A percentile compares a stretch with the other conserved stretches of the same genome.
Evolutionary conservation across 2,888 invertebrate genomes (phyloP).

Genomic region (Rhyacophila evoluta): DNA sequence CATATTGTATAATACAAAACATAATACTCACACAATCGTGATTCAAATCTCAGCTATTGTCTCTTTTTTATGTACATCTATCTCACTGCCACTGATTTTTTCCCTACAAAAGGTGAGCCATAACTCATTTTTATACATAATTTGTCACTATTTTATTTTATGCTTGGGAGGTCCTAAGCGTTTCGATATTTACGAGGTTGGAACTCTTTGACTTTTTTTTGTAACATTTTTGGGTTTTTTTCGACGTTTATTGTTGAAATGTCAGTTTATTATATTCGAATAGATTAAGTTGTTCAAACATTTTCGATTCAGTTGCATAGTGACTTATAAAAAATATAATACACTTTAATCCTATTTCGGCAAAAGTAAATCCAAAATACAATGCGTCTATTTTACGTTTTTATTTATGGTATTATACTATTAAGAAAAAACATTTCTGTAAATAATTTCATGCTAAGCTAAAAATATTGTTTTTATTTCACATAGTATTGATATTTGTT

Average conservation of each 20-base stretch:
- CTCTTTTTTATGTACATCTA: neutral
- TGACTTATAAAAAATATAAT: too few species aligned
- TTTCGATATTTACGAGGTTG: slow-evolving; percentile 4
- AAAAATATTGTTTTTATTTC: too few species aligned
- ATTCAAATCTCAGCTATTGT: slow-evolving; percentile 12
- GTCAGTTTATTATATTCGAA: neutral
- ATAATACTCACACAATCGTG: neutral
- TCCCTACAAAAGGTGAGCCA: neutral
- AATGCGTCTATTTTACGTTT: too few species aligned
- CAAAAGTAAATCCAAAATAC: too few species aligned
- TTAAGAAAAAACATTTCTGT: too few species aligned
- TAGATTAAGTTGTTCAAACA: neutral
- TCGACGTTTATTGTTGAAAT: neutral
- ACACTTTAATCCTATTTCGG: too few species aligned
- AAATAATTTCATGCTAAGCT: too few species aligned
- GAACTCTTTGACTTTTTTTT: too few species aligned
- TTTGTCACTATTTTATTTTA: slow-evolving; percentile 2
- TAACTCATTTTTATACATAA: slow-evolving; percentile 7
- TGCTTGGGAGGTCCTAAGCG: neutral
- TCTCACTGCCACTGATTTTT: slow-evolving; percentile 2
- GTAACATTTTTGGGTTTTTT: slow-evolving; percentile 2
- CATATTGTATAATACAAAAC: neutral
- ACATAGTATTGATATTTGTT: too few species aligned
- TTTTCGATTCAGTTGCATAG: neutral
- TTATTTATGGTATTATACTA: too few species aligned